Conservation (phyloP, 2,797 vertebrate species). For the Rhinogobio ventralis region DNA sequence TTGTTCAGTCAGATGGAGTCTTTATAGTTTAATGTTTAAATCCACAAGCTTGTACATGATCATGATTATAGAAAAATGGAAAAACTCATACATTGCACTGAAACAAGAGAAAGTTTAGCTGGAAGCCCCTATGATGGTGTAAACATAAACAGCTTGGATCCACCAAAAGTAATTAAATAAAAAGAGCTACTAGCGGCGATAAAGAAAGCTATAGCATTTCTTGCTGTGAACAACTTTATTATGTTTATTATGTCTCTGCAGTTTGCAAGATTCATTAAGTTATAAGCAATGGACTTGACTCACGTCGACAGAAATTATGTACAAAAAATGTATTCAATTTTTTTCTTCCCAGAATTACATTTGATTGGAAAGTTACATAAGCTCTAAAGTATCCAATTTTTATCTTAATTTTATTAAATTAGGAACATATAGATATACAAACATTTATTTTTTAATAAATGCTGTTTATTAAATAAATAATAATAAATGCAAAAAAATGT, state of each 20-base stretch:
- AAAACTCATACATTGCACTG: background rate
- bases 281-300: background rate
- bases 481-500: too few relatives aligned
- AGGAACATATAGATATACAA: too few relatives aligned
- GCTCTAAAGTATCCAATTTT: background rate
- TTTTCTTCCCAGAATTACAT: background rate
- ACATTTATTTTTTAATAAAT: background rate
- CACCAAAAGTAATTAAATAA: background rate
- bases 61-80: background rate
- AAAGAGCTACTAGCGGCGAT: background rate
- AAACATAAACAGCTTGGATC: background rate
- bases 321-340: background rate
- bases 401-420: background rate
- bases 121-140: background rate
- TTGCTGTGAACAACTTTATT: background rate
- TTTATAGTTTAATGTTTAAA: slow-evolving; percentile 30
- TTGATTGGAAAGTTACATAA: background rate
- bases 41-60: slow-evolving; percentile 11
- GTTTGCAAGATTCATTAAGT: background rate
- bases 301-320: background rate
- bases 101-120: background rate
- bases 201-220: background rate
- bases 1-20: slow-evolving; percentile 4
- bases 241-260: too few relatives aligned
- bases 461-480: too few relatives aligned